A percentile compares a stretch with the other conserved stretches of the same genome.
These are phyloP conservation scores for Trisateles emortualis DNA, from an alignment of 2,888 invertebrate genomes.

Conservation along the genomic window DNA sequence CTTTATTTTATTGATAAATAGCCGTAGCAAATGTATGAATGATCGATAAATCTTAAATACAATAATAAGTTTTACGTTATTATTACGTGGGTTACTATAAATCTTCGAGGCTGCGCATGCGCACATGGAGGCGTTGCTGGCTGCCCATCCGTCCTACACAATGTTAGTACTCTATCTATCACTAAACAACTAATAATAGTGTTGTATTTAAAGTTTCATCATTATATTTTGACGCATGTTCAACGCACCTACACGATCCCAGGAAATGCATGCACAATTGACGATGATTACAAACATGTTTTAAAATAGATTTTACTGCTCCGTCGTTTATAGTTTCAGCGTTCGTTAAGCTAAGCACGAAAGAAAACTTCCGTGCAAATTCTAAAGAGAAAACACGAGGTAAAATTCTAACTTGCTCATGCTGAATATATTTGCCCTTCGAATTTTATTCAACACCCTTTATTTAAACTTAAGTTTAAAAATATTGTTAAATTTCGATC, in stretches of 20 bases:
- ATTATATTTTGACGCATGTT: constrained; percentile 20
- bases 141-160: constrained; percentile 42
- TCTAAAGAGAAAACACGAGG: neutral
- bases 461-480: too few species aligned
- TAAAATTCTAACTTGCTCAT: neutral
- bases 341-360: neutral
- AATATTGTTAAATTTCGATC: too few species aligned
- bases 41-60: constrained; percentile 9
- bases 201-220: constrained; percentile 33
- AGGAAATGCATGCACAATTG: constrained; percentile 25
- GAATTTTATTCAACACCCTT: too few species aligned
- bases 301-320: constrained; percentile 19
- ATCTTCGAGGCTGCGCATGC: constrained; percentile 40
- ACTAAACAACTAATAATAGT: constrained; percentile 45
- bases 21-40: constrained; percentile 29
- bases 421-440: neutral
- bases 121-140: constrained; percentile 36
- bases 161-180: constrained; percentile 24
- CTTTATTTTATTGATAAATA: constrained; percentile 25
- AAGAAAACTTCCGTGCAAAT: constrained; percentile 8
- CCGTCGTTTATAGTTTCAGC: constrained; percentile 4
- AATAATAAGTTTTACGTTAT: constrained; percentile 25
- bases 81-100: constrained; percentile 47
- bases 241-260: constrained; percentile 27
- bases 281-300: constrained; percentile 15